Evolutionary conservation across 1,140 invertebrate species (phyloP).

Genomic region (Megathymus violae): DNA sequence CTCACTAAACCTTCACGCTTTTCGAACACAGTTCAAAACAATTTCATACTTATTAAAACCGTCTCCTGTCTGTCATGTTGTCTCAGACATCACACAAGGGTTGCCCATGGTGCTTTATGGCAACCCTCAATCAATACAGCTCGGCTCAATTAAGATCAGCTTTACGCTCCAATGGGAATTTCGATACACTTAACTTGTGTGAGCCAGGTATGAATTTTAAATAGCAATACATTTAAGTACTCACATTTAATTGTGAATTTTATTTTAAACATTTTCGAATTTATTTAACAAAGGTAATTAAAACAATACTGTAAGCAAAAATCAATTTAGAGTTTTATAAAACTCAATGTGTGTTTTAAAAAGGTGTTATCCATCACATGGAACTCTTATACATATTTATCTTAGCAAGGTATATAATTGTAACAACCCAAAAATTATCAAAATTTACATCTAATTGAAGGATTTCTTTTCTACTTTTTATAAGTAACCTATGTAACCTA

Average conservation of each 20-base stretch:
- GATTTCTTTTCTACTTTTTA: no score
- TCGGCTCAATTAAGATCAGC: slow-evolving; percentile 21
- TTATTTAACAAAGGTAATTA: no score
- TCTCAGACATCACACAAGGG: slow-evolving; percentile 21
- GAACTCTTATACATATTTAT: no score
- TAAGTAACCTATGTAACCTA: no score
- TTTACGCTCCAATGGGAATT: slow-evolving; percentile 16
- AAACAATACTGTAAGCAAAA: no score
- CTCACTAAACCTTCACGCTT: slow-evolving; percentile 75
- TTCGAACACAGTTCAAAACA: slow-evolving; percentile 74
- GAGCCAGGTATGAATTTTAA: slow-evolving; percentile 20
- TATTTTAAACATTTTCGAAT: no score
- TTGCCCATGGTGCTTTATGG: slow-evolving; percentile 36
- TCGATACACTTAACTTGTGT: not conserved
- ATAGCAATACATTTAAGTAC: not conserved
- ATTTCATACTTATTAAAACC: slow-evolving; percentile 77
- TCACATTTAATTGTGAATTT: not conserved
- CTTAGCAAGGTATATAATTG: no score
- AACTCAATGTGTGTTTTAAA: no score
- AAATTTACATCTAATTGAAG: no score
- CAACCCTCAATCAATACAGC: slow-evolving; percentile 54
- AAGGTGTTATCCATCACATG: no score
- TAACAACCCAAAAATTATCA: no score
- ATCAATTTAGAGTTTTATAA: no score
- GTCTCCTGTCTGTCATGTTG: slow-evolving; percentile 31